A percentile compares a stretch with the other conserved stretches of the same genome.
These are phyloP conservation scores for Lichenostomus cassidix DNA, from an alignment of 2,113 vertebrate species.

Conservation along the genomic window DNA sequence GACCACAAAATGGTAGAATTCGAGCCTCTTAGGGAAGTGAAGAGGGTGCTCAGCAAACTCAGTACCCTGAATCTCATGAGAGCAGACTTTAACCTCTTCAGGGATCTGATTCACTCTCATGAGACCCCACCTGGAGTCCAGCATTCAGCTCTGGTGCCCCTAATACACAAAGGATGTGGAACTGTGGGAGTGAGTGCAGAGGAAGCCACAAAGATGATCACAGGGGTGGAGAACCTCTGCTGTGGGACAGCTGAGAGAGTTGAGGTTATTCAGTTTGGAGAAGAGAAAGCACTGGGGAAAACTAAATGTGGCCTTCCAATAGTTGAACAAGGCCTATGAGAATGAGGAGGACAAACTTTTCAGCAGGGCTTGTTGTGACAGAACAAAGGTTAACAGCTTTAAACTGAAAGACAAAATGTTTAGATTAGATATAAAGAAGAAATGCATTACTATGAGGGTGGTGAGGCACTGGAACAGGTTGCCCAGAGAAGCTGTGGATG, in stretches of 20 bases:
- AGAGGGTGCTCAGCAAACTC: neutral
- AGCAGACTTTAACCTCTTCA: neutral
- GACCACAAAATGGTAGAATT: neutral
- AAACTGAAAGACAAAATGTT: neutral
- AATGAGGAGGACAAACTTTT: neutral
- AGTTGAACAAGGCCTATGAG: neutral
- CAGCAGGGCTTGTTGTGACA: neutral
- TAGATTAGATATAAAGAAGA: neutral
- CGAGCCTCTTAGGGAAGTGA: rapidly evolving
- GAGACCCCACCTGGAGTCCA: neutral
- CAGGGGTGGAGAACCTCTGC: neutral
- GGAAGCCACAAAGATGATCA: neutral
- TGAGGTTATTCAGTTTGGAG: neutral
- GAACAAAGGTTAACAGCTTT: neutral
- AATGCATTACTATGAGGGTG: neutral
- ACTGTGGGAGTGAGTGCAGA: neutral
- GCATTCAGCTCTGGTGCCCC: neutral
- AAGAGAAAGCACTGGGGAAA: neutral
- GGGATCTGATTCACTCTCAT: neutral
- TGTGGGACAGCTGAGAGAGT: neutral
- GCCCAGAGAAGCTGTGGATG: neutral
- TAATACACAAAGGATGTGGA: neutral
- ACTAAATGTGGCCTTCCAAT: neutral
- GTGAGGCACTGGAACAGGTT: neutral
- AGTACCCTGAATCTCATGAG: neutral